These are phyloP conservation scores for Dascillus cervinus DNA, from an alignment of 2,888 invertebrate genomes.

Conservation along the genomic window DNA sequence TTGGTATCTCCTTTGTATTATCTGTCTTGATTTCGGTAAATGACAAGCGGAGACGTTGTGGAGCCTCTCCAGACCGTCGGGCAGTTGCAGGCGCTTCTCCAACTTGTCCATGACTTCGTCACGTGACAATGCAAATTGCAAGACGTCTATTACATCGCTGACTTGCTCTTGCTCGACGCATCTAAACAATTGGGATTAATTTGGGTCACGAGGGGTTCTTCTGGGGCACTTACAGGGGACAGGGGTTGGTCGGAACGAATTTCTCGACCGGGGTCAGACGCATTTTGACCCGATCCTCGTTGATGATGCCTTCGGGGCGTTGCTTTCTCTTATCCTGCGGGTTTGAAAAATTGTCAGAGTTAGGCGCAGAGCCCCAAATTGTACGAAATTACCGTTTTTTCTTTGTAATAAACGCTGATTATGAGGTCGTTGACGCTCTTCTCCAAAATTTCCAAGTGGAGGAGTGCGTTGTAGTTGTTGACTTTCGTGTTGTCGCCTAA, in stretches of 20 bases:
- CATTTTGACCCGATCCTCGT: slow-evolving; percentile 33
- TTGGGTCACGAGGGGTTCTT: slow-evolving; percentile 54
- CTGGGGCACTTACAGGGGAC: slow-evolving; percentile 44
- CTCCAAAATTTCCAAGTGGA: slow-evolving; percentile 77
- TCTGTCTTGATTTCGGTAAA: slow-evolving; percentile 46
- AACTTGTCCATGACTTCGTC: slow-evolving; percentile 36
- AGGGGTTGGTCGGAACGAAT: slow-evolving; percentile 44
- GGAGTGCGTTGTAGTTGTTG: slow-evolving; percentile 66
- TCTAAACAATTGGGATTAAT: slow-evolving; percentile 48
- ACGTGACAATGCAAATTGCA: slow-evolving; percentile 38
- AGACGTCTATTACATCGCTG: slow-evolving; percentile 42
- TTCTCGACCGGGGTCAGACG: slow-evolving; percentile 33
- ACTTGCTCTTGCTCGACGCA: slow-evolving; percentile 48
- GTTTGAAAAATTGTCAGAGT: background rate
- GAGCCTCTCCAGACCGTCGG: slow-evolving; percentile 37
- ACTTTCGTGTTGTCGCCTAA: slow-evolving; percentile 60
- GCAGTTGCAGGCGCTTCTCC: slow-evolving; percentile 28
- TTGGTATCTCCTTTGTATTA: slow-evolving; percentile 46
- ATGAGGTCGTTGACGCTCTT: slow-evolving; percentile 63
- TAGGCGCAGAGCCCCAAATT: background rate
- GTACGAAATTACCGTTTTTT: slow-evolving; percentile 20
- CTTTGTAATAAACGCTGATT: slow-evolving; percentile 44
- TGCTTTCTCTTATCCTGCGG: slow-evolving; percentile 14
- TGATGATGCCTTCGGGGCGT: slow-evolving; percentile 33
- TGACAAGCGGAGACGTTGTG: slow-evolving; percentile 48